A percentile compares a stretch with the other conserved stretches of the same genome.
Conservation (phyloP, 2,888 invertebrate species). For the Epistrophella euchroma region DNA sequence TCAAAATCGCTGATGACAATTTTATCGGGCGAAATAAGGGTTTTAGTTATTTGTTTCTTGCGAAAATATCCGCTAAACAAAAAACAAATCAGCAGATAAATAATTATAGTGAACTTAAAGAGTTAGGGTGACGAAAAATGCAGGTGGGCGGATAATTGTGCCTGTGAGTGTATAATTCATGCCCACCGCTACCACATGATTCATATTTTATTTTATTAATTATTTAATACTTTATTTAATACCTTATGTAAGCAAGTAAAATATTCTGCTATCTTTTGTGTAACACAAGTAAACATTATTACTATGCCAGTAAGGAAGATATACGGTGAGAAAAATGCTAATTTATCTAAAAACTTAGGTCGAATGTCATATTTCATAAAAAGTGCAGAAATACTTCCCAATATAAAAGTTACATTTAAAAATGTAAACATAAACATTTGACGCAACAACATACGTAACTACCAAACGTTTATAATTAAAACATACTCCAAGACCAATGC, state of each 20-base stretch:
- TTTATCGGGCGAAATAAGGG: too few relatives aligned
- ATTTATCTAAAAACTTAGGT: constrained; percentile 68
- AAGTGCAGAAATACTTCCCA: constrained; percentile 76
- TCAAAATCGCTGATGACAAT: too few relatives aligned
- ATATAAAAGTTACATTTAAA: constrained; percentile 72
- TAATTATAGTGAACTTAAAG: too few relatives aligned
- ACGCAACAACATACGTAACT: constrained; percentile 53
- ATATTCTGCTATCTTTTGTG: constrained; percentile 78
- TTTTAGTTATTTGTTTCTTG: too few relatives aligned
- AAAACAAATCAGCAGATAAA: too few relatives aligned
- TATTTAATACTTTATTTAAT: neutral
- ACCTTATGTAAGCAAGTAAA: constrained; percentile 80
- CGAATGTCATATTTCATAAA: constrained; percentile 55
- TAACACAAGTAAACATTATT: constrained; percentile 77
- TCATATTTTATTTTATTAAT: too few relatives aligned
- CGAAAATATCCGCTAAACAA: too few relatives aligned
- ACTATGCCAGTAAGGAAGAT: constrained; percentile 79
- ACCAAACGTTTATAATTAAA: constrained; percentile 76
- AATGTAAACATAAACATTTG: constrained; percentile 61
- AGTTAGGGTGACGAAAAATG: too few relatives aligned
- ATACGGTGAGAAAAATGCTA: constrained; percentile 80
- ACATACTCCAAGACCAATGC: constrained; percentile 78
- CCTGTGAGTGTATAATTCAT: too few relatives aligned
- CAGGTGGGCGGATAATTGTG: too few relatives aligned
- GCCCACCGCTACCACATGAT: too few relatives aligned